Evolutionary conservation across 2,888 invertebrate species (phyloP).

Genomic region (Platycnemis pennipes): DNA sequence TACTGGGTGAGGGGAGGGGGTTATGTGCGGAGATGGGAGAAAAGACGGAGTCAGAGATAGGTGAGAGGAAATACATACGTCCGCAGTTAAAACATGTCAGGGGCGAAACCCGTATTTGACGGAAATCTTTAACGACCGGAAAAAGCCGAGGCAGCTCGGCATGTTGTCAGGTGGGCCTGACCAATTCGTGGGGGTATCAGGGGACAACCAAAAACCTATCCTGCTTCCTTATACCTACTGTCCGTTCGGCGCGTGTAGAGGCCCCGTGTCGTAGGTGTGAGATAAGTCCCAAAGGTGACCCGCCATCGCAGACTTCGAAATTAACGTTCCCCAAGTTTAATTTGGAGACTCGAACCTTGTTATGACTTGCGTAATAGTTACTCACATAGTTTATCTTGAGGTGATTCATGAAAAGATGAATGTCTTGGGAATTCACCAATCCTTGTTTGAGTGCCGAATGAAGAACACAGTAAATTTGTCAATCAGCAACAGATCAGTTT

Average conservation of each 20-base stretch:
- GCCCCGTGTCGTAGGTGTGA: background rate
- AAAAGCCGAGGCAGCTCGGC: background rate
- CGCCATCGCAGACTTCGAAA: background rate
- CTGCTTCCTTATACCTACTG: background rate
- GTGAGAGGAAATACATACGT: background rate
- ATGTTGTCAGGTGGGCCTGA: conserved; percentile 18
- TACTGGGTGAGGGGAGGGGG: background rate
- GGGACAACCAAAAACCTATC: background rate
- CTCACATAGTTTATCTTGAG: background rate
- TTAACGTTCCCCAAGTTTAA: background rate
- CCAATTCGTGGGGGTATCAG: background rate
- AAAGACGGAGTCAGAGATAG: background rate
- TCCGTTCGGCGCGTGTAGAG: background rate
- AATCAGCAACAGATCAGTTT: no score
- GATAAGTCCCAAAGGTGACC: background rate
- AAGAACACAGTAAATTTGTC: no score
- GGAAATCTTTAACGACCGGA: conserved; percentile 25
- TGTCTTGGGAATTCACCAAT: no score
- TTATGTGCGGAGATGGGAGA: background rate
- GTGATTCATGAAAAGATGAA: no score
- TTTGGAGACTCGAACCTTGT: background rate
- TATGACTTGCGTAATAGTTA: background rate
- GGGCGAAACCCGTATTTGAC: background rate
- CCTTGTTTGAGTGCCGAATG: no score
- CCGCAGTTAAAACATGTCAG: background rate